These are phyloP conservation scores for Actinia equina DNA, from an alignment of 64 coral and sea anemone species.

Conservation along the genomic window DNA sequence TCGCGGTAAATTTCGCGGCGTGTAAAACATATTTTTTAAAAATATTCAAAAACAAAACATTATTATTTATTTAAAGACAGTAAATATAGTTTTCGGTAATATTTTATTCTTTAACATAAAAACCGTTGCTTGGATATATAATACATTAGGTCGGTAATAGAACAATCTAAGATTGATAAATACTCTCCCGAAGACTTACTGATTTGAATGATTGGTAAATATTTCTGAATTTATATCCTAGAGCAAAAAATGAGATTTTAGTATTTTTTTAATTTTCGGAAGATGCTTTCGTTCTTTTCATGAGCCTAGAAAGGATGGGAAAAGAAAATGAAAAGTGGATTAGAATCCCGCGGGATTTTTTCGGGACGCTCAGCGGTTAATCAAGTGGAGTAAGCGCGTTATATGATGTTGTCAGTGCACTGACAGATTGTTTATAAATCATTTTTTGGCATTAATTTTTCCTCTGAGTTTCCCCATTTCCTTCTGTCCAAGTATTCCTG, in stretches of 20 bases:
- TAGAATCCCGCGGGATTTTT: background rate
- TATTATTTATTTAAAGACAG: background rate
- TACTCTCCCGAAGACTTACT: background rate
- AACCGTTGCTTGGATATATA: background rate
- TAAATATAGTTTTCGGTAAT: background rate
- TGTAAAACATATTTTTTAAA: background rate
- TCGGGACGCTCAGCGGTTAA: background rate
- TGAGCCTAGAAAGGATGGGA: too few species aligned
- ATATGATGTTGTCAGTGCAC: constrained; percentile 31
- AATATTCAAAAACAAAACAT: background rate
- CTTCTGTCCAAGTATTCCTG: background rate
- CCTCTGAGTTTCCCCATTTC: background rate
- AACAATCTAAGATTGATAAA: background rate
- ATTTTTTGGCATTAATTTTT: background rate
- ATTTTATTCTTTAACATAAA: background rate
- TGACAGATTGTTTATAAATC: constrained; percentile 2
- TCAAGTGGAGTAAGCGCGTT: constrained; percentile 24
- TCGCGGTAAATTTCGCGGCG: background rate
- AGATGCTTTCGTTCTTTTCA: background rate
- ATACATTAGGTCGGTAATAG: background rate
- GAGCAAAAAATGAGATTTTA: background rate
- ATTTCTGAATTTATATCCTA: background rate
- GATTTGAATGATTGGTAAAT: background rate
- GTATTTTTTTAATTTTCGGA: background rate
- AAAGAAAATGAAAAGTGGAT: background rate